Conservation (phyloP, 2,797 vertebrate genomes). For the Microhierax caerulescens region DNA sequence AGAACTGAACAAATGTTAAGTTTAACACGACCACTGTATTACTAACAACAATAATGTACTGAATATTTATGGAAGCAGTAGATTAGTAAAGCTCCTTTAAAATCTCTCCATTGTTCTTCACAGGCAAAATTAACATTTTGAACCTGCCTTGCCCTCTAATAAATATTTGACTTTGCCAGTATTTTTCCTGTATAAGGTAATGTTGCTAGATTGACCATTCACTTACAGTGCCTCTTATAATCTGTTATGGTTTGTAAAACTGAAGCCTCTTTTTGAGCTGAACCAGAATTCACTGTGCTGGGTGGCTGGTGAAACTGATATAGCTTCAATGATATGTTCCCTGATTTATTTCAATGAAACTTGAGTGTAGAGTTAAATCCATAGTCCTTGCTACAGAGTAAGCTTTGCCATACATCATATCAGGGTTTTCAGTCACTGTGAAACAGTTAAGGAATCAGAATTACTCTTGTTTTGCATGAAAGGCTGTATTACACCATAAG, state of each 20-base stretch:
- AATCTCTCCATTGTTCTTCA: background rate
- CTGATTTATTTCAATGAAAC: background rate
- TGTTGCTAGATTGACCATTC: background rate
- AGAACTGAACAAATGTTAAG: background rate
- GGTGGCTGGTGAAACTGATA: background rate
- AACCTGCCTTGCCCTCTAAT: background rate
- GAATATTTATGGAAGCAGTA: conserved; percentile 52
- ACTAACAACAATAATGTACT: background rate
- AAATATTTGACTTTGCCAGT: background rate
- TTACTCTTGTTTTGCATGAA: background rate
- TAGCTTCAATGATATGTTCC: background rate
- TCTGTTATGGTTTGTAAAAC: background rate
- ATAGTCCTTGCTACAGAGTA: background rate
- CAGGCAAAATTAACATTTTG: background rate
- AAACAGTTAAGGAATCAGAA: background rate
- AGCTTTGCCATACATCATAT: background rate
- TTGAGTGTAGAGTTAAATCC: background rate
- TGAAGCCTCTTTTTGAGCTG: background rate
- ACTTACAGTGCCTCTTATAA: background rate
- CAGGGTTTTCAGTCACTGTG: background rate
- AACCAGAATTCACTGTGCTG: background rate
- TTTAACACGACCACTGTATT: background rate
- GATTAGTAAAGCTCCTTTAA: conserved; percentile 1
- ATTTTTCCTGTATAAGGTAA: background rate
- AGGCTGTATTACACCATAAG: background rate